phyloP scores from a whole-genome alignment of 2,888 invertebrate species.

The Plutella xylostella region DNA sequence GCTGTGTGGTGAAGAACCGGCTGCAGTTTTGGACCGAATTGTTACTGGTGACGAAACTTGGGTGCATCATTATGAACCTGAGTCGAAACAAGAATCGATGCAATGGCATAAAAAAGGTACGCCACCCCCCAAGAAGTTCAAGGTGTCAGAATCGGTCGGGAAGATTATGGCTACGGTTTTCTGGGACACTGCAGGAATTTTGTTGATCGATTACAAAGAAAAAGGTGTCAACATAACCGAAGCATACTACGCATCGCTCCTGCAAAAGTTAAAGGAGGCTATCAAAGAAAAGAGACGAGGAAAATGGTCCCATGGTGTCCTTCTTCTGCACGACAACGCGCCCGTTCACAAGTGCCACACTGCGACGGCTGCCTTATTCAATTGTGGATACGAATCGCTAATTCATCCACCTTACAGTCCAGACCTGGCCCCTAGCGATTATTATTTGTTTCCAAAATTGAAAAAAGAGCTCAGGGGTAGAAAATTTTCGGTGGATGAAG shows the following conservation, averaged over 20 bases:
- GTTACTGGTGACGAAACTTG: conserved; percentile 16
- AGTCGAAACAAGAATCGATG: conserved; percentile 12
- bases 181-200: conserved; percentile 16
- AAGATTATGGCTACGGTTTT: conserved; percentile 16
- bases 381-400: conserved; percentile 9
- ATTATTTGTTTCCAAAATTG: conserved; percentile 10
- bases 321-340: conserved; percentile 12
- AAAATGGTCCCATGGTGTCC: conserved; percentile 11
- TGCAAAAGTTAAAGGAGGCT: conserved; percentile 11
- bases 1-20: background rate
- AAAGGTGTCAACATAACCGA: conserved; percentile 10
- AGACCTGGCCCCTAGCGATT: conserved; percentile 8
- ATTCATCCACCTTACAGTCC: conserved; percentile 13
- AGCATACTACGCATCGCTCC: conserved; percentile 12
- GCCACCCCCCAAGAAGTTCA: conserved; percentile 19
- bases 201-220: conserved; percentile 13
- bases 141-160: conserved; percentile 21
- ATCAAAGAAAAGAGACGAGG: conserved; percentile 14
- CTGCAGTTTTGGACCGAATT: background rate
- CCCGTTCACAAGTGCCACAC: background rate
- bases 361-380: conserved; percentile 1
- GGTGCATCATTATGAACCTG: conserved; percentile 11
- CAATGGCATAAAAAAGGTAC: conserved; percentile 17
- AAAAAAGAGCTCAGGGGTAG: background rate
- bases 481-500: too few relatives aligned